These are phyloP conservation scores for Dryococelus australis DNA, from an alignment of 2,888 invertebrate species.

Conservation along the genomic window DNA sequence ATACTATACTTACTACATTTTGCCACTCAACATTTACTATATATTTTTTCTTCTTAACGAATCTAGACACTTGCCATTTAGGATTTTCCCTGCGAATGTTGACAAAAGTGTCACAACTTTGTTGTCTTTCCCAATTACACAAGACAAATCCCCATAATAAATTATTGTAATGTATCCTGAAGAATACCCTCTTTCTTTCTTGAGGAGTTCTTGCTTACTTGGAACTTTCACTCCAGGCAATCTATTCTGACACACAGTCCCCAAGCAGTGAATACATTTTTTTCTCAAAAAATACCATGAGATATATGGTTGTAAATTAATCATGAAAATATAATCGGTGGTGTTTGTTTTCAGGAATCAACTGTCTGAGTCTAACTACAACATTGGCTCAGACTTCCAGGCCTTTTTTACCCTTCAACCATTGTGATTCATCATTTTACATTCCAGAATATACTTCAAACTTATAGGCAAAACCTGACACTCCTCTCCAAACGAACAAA, in stretches of 20 bases:
- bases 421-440: conserved; percentile 44
- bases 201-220: conserved; percentile 51
- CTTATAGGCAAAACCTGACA: conserved; percentile 52
- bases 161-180: conserved; percentile 48
- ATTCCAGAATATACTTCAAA: conserved; percentile 53
- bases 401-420: conserved; percentile 41
- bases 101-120: conserved; percentile 49
- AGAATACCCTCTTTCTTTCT: conserved; percentile 49
- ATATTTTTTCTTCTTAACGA: neutral
- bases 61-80: neutral
- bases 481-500: conserved; percentile 51
- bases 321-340: conserved; percentile 54
- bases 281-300: conserved; percentile 32
- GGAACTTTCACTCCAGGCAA: conserved; percentile 50
- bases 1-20: conserved; percentile 22
- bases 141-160: conserved; percentile 47
- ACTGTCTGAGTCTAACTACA: conserved; percentile 52
- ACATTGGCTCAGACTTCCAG: conserved; percentile 47
- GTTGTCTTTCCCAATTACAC: conserved; percentile 48
- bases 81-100: conserved; percentile 42
- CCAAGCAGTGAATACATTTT: conserved; percentile 51
- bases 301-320: conserved; percentile 50
- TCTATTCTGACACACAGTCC: conserved; percentile 51
- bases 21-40: conserved; percentile 12
- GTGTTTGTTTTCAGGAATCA: conserved; percentile 51